These are phyloP conservation scores for Virgularia gustaviana DNA, from an alignment of 92 coral and sea anemone species.

Conservation along the genomic window DNA sequence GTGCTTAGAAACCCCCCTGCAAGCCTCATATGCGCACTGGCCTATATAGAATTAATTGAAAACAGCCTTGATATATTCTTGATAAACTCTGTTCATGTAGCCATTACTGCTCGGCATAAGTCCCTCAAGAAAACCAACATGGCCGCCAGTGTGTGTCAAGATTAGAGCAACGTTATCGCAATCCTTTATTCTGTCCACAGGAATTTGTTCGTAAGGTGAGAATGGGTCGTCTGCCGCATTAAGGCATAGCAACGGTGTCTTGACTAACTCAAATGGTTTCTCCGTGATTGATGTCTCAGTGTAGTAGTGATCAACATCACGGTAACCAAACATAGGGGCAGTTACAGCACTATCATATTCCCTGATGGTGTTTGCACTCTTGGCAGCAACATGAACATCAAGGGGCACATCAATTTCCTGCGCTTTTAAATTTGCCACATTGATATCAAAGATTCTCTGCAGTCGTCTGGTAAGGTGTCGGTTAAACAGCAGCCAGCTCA, in stretches of 20 bases:
- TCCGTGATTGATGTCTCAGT: constrained; percentile 69
- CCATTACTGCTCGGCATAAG: constrained; percentile 71
- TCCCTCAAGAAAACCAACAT: constrained; percentile 83
- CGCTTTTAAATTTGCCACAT: constrained; percentile 8
- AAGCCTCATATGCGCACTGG: no score
- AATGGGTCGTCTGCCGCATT: constrained; percentile 90
- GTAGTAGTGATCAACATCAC: constrained; percentile 69
- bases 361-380: constrained; percentile 59
- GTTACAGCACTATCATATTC: constrained; percentile 71
- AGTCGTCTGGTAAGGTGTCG: constrained; percentile 72
- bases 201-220: constrained; percentile 73
- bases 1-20: no score
- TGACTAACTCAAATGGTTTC: constrained; percentile 65
- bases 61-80: constrained; percentile 63
- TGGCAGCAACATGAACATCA: constrained; percentile 44
- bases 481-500: constrained; percentile 68
- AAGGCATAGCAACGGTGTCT: constrained; percentile 71
- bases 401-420: constrained; percentile 30
- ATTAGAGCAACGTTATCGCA: constrained; percentile 76
- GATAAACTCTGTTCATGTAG: constrained; percentile 63
- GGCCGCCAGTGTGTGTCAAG: constrained; percentile 76
- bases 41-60: constrained; percentile 53
- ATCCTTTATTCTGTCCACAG: constrained; percentile 55
- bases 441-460: constrained; percentile 39
- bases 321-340: constrained; percentile 91